Percentiles rank a stretch among this genome's conserved stretches.
These are phyloP conservation scores for Halcyon badia DNA, from an alignment of 2,797 vertebrate species.

Conservation along the genomic window DNA sequence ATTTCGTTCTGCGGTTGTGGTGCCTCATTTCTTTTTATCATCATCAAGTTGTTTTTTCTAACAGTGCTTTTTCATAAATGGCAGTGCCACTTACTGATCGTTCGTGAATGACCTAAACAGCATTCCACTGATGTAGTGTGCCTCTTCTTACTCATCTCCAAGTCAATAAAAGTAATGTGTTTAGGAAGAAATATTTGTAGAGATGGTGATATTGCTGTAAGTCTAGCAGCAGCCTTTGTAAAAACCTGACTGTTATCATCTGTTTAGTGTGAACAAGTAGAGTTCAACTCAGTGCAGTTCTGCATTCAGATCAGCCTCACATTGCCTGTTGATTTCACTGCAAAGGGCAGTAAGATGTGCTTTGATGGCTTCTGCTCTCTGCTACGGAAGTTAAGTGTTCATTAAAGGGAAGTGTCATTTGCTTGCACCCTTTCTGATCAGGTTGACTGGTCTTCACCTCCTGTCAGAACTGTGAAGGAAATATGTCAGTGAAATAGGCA, in stretches of 20 bases:
- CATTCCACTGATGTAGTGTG: background rate
- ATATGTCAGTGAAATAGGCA: background rate
- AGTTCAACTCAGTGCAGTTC: background rate
- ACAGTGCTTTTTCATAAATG: background rate
- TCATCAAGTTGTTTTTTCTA: background rate
- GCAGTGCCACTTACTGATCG: background rate
- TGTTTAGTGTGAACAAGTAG: background rate
- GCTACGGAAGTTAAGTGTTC: background rate
- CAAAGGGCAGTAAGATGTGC: background rate
- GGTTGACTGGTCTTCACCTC: background rate
- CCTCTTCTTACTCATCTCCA: background rate
- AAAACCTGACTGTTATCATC: background rate
- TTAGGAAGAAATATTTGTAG: background rate
- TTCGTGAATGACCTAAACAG: background rate
- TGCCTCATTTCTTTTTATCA: background rate
- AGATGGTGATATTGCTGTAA: background rate
- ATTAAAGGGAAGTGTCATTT: background rate
- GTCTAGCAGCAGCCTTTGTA: background rate
- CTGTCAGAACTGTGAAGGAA: background rate
- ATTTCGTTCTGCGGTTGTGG: background rate
- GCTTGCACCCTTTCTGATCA: background rate
- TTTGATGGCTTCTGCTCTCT: slow-evolving; percentile 1
- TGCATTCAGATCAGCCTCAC: background rate
- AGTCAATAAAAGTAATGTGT: background rate
- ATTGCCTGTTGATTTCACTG: background rate